phyloP scores from a whole-genome alignment of 1,140 invertebrate species.

The Sycophaga agraensis region DNA sequence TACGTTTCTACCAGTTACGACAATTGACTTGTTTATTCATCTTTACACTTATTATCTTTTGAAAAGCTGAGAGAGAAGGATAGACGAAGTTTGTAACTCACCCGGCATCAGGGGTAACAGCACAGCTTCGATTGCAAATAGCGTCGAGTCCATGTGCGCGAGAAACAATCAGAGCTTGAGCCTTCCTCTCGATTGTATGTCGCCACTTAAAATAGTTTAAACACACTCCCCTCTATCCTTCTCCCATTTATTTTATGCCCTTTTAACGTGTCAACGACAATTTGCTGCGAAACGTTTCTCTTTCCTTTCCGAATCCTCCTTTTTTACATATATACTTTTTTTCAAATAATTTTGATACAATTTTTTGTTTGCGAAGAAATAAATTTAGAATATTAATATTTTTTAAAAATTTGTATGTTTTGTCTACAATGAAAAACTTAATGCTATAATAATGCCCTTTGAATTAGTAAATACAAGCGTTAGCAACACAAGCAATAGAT shows the following conservation, averaged over 20 bases:
- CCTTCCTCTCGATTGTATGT: conserved; percentile 34
- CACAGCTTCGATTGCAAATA: conserved; percentile 4
- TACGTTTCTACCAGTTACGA: too few relatives aligned
- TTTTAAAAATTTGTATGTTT: too few relatives aligned
- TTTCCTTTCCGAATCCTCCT: conserved; percentile 24
- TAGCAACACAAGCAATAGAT: too few relatives aligned
- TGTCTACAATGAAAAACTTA: conserved; percentile 19
- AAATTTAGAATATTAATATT: too few relatives aligned
- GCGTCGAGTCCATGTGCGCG: conserved; percentile 12
- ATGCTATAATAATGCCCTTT: conserved; percentile 1
- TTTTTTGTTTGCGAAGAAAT: too few relatives aligned
- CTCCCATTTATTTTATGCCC: conserved; percentile 42
- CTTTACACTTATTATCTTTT: not conserved
- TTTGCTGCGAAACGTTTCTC: conserved; percentile 29
- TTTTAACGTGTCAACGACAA: conserved; percentile 8
- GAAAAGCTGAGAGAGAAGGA: conserved; percentile 51
- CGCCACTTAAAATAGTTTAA: conserved; percentile 12
- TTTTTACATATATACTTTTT: too few relatives aligned
- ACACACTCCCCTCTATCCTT: conserved; percentile 52
- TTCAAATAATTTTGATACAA: too few relatives aligned
- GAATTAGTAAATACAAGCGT: conserved; percentile 22
- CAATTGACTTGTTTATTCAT: too few relatives aligned
- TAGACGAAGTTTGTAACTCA: conserved; percentile 55
- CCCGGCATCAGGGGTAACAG: conserved; percentile 33
- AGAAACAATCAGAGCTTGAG: conserved; percentile 28